Evolutionary conservation across 2,113 vertebrate species (phyloP).

Genomic region (Hirundichthys speculiger): DNA sequence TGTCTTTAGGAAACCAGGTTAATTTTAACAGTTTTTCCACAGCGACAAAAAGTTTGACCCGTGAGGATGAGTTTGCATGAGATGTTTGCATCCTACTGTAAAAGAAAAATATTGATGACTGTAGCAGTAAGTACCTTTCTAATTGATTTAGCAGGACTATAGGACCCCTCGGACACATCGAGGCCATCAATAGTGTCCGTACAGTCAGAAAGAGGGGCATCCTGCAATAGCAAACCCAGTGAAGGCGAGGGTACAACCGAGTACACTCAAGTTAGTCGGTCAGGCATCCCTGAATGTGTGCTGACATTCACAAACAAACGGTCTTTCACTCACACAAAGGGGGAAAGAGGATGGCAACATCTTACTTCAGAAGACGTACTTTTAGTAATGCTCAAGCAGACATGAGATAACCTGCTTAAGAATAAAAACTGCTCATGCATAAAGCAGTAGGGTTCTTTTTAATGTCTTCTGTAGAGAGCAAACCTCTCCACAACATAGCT

Average conservation of each 20-base stretch:
- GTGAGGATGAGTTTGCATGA: background rate
- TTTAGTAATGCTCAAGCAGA: too few species aligned
- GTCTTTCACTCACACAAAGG: conserved; percentile 38
- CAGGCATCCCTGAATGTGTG: conserved; percentile 32
- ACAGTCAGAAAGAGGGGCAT: conserved; percentile 99
- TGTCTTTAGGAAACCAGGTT: background rate
- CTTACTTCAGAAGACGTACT: background rate
- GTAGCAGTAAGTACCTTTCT: conserved; percentile 95
- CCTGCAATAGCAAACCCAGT: conserved; percentile 97
- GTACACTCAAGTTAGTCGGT: conserved; percentile 46
- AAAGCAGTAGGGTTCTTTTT: too few species aligned
- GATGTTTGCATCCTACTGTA: background rate
- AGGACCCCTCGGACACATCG: conserved; percentile 94
- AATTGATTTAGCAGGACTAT: conserved; percentile 96
- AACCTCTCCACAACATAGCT: too few species aligned
- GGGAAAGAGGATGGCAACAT: conserved; percentile 43
- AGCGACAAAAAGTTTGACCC: background rate
- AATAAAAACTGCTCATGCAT: too few species aligned
- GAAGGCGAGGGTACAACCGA: conserved; percentile 86
- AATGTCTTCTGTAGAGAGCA: too few species aligned
- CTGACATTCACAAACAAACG: conserved; percentile 26
- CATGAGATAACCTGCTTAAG: too few species aligned
- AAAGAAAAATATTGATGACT: conserved; percentile 54
- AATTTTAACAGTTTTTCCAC: background rate
- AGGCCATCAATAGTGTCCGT: conserved; percentile 99